Percentiles rank a stretch among this genome's conserved stretches.
These are phyloP conservation scores for Trachelus tabidus DNA, from an alignment of 2,888 invertebrate species.

Conservation along the genomic window DNA sequence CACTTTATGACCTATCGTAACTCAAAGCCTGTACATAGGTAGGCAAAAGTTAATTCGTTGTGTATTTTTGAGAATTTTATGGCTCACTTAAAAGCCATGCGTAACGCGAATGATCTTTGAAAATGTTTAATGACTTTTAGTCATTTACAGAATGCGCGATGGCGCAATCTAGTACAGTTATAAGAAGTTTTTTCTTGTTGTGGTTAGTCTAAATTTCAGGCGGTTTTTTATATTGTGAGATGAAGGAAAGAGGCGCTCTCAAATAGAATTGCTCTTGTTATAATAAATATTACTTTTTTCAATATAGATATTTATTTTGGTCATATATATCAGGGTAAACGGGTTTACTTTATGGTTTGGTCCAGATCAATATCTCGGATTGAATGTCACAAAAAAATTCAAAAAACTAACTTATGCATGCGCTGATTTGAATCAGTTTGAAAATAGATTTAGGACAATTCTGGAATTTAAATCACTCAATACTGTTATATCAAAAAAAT, in stretches of 20 bases:
- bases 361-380: no score
- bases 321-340: no score
- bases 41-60: not conserved
- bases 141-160: not conserved
- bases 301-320: not conserved
- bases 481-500: no score
- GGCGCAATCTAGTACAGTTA: not conserved
- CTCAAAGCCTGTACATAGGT: not conserved
- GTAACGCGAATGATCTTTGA: not conserved
- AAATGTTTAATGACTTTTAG: not conserved
- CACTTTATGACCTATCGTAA: not conserved
- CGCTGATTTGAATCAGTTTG: no score
- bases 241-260: not conserved
- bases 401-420: no score
- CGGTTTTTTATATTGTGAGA: not conserved
- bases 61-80: not conserved
- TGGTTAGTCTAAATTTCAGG: not conserved
- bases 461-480: no score
- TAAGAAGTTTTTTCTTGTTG: not conserved
- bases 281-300: not conserved
- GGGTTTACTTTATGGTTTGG: no score
- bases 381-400: no score
- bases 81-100: not conserved
- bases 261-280: not conserved
- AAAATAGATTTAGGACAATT: no score